These are phyloP conservation scores for Ectobius pallidus DNA, from an alignment of 2,888 invertebrate genomes.

Conservation along the genomic window DNA sequence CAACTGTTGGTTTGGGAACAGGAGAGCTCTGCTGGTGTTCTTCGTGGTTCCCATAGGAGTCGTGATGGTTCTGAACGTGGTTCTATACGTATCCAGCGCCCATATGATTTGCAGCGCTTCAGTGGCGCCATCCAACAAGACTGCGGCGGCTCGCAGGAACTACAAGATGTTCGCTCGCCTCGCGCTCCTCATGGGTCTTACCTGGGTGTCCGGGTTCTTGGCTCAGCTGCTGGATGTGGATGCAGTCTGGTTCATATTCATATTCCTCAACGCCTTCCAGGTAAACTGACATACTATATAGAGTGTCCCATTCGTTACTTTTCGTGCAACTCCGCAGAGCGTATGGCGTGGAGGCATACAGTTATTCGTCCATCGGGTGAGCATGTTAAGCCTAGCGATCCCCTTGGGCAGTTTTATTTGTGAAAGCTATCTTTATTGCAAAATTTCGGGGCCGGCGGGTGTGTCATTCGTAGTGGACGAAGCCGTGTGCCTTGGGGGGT, in stretches of 20 bases:
- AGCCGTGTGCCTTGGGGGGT: too few relatives aligned
- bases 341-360: too few relatives aligned
- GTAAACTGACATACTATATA: neutral
- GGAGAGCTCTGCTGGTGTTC: neutral
- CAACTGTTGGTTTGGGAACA: constrained; percentile 9
- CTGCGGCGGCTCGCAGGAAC: neutral
- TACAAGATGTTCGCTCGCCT: constrained; percentile 7
- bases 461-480: too few relatives aligned
- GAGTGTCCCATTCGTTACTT: too few relatives aligned
- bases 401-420: too few relatives aligned
- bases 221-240: neutral
- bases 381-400: too few relatives aligned
- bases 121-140: neutral
- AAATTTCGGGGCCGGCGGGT: too few relatives aligned
- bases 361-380: too few relatives aligned
- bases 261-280: constrained; percentile 1
- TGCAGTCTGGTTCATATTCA: neutral
- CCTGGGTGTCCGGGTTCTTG: neutral
- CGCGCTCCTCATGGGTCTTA: constrained; percentile 1
- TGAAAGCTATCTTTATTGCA: too few relatives aligned
- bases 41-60: neutral
- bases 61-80: neutral
- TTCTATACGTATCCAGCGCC: neutral
- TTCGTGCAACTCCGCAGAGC: too few relatives aligned
- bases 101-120: neutral